phyloP scores from a whole-genome alignment of 30 jellyfish, hydroid and myxozoan genomes.

The Chironex yamaguchii region DNA sequence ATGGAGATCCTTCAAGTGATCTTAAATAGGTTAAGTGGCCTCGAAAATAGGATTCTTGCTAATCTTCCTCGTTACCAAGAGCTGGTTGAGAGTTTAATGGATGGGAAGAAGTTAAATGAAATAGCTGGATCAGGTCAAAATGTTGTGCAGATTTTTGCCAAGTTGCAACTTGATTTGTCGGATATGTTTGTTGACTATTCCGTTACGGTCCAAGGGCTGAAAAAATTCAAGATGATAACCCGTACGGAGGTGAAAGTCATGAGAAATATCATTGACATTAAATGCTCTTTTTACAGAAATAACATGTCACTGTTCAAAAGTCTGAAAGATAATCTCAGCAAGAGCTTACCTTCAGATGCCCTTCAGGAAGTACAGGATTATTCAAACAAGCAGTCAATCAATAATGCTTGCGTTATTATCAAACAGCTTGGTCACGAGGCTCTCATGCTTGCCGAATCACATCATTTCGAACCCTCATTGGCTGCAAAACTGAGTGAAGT shows the following conservation, averaged over 20 bases:
- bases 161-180: conserved; percentile 82
- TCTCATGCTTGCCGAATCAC: conserved; percentile 36
- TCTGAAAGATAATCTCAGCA: conserved; percentile 63
- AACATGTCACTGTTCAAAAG: conserved; percentile 65
- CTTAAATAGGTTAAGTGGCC: conserved; percentile 12
- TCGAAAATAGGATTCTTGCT: conserved; percentile 44
- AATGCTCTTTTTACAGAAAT: conserved; percentile 48
- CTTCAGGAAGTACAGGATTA: conserved; percentile 63
- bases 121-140: conserved; percentile 48
- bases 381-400: conserved; percentile 80
- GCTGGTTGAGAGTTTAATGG: conserved; percentile 71
- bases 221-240: conserved; percentile 28
- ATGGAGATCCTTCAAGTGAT: conserved; percentile 3
- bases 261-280: conserved; percentile 30
- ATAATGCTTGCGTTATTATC: conserved; percentile 70
- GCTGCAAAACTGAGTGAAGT: conserved; percentile 80
- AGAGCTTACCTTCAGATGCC: conserved; percentile 69
- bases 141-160: conserved; percentile 71
- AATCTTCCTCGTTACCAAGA: conserved; percentile 80
- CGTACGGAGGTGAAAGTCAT: conserved; percentile 65
- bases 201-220: conserved; percentile 45
- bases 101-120: conserved; percentile 53
- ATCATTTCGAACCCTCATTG: conserved; percentile 42
- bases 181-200: conserved; percentile 75
- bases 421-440: conserved; percentile 88